Base-by-base conservation (phyloP, 1,140 invertebrate species). In the Ceratosolen solmsi region DNA sequence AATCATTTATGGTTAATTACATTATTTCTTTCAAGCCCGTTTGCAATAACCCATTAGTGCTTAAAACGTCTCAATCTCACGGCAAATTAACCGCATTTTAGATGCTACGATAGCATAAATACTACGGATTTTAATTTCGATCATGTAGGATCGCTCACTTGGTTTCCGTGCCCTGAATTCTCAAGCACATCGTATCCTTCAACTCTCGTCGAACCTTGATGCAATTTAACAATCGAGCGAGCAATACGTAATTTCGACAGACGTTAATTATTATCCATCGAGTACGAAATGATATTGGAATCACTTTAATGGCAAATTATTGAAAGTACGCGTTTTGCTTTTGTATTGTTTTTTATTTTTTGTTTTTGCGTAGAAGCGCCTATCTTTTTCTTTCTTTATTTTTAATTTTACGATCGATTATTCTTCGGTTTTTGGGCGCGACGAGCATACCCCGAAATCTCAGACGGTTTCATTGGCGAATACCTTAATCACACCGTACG, bases 111-210 rank as follows among this genome's bases (percentile, higher is more conserved):
- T n/a, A n/a, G n/a, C n/a, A n/a, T n/a, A n/a, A n/a, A n/a, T n/a
- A n/a, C n/a, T n/a, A n/a, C n/a, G n/a, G n/a, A n/a, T n/a, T n/a
- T n/a, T n/a, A n/a, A n/a, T n/a, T n/a, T n/a, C n/a, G n/a, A n/a
- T n/a, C n/a, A n/a, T n/a, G n/a, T n/a, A n/a, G n/a, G n/a, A n/a
- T n/a, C n/a, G n/a, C n/a, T n/a, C n/a, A n/a, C n/a, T n/a, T 13
- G 1, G 25, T 27, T 70, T 70, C 54, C 27, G 46, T 46, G 25
- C 20, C 71, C 46, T 54, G 71, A 71, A 73, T 73, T 73, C 71
- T 25, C 46, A 22, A 73, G 25, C 27, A n/a, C 25, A 25, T 36
- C 15, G 9, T 15, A 73, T 73, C 41, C 68, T 71, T 71, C 68
- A 15, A 25, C 38, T 17, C 0, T 68, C 2, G 41, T 5, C 41